Evolutionary conservation across 1,140 invertebrate genomes (phyloP).

Genomic region (Pteromalus puparum): DNA sequence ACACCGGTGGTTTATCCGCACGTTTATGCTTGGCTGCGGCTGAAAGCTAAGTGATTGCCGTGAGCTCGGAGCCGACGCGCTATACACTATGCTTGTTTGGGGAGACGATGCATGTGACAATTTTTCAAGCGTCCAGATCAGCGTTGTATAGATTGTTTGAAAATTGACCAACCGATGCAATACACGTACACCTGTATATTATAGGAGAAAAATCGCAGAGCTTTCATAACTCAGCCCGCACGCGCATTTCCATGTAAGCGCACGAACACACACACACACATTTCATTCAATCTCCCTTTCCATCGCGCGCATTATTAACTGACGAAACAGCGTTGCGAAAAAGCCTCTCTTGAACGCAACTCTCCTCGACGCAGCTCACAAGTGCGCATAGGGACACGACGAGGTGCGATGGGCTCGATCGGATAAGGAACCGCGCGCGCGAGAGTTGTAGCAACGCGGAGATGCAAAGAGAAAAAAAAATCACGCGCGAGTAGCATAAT

Average conservation of each 20-base stretch:
- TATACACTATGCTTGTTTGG: background rate
- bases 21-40: slow-evolving; percentile 9
- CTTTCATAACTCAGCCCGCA: background rate
- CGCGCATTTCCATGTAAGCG: background rate
- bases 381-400: background rate
- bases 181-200: no score
- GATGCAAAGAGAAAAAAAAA: background rate
- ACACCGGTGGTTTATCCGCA: background rate
- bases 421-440: slow-evolving; percentile 10
- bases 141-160: no score
- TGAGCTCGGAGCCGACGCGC: background rate
- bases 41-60: slow-evolving; percentile 31
- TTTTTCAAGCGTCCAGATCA: slow-evolving; percentile 17
- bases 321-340: slow-evolving; percentile 15
- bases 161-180: no score
- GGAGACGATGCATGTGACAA: background rate
- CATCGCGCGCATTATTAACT: slow-evolving; percentile 1
- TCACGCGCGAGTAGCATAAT: background rate
- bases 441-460: background rate
- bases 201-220: background rate
- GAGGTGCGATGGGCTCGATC: slow-evolving; percentile 2
- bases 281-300: slow-evolving; percentile 3
- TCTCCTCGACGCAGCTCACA: no score
- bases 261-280: background rate
- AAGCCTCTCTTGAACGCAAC: background rate